Conservation (phyloP, 2,888 invertebrate genomes). For the Ectropis crepuscularia region DNA sequence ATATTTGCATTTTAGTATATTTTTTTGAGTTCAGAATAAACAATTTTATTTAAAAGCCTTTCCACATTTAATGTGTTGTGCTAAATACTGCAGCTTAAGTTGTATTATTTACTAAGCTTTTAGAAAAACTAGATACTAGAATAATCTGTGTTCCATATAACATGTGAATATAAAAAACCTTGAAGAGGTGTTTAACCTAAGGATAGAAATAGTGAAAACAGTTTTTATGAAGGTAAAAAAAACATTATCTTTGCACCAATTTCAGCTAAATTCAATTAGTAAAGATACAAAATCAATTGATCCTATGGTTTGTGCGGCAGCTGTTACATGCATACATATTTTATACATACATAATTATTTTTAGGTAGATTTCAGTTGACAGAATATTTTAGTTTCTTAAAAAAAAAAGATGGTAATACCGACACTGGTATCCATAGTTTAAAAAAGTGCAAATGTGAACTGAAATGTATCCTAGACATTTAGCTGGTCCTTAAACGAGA, state of each 20-base stretch:
- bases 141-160: not conserved
- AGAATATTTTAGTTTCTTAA: constrained; percentile 7
- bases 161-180: not conserved
- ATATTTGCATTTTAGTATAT: not conserved
- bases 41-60: constrained; percentile 1
- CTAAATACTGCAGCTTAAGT: constrained; percentile 1
- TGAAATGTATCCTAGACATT: constrained; percentile 70
- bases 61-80: not conserved
- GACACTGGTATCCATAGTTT: constrained; percentile 19
- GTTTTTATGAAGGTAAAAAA: not conserved
- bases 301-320: constrained; percentile 77
- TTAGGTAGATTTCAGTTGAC: constrained; percentile 75
- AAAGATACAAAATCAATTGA: constrained; percentile 54
- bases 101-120: constrained; percentile 2
- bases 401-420: constrained; percentile 4
- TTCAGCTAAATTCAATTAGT: constrained; percentile 59
- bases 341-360: constrained; percentile 73
- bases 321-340: constrained; percentile 78
- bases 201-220: not conserved
- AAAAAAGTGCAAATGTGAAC: constrained; percentile 53
- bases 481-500: constrained; percentile 81
- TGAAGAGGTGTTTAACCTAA: no score
- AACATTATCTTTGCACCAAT: constrained; percentile 73
- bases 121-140: not conserved
- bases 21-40: not conserved